A percentile compares a stretch with the other conserved stretches of the same genome.
Conservation (phyloP, 2,888 invertebrate species). For the Siphonodentalium dalli region DNA sequence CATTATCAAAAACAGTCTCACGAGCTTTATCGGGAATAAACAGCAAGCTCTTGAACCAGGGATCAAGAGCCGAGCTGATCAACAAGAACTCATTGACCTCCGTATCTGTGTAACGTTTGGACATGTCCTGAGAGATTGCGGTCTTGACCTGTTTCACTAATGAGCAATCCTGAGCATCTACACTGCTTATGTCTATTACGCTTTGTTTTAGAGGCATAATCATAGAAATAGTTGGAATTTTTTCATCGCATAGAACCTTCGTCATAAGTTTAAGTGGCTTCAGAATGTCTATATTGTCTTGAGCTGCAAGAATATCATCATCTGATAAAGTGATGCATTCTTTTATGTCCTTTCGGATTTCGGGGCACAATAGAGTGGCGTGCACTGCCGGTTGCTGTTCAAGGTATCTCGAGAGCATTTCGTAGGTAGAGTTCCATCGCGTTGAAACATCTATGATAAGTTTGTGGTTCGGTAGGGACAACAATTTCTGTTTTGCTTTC, state of each 20-base stretch:
- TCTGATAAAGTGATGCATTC: not conserved
- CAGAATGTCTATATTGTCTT: not conserved
- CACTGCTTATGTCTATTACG: too few species aligned
- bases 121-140: too few species aligned
- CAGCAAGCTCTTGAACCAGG: too few species aligned
- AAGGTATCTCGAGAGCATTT: not conserved
- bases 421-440: slow-evolving; percentile 3
- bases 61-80: too few species aligned
- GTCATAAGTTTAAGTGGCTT: not conserved
- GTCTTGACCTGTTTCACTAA: too few species aligned
- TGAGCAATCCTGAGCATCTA: too few species aligned
- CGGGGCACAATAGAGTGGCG: not conserved
- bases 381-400: slow-evolving; percentile 2
- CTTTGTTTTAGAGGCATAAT: slow-evolving; percentile 2
- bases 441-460: slow-evolving; percentile 3
- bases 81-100: too few species aligned
- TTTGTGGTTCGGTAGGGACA: slow-evolving; percentile 6
- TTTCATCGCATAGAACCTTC: not conserved
- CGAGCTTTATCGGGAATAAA: too few species aligned
- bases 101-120: too few species aligned
- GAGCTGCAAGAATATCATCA: not conserved
- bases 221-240: not conserved
- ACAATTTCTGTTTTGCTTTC: not conserved
- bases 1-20: too few species aligned
- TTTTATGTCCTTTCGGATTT: not conserved